Base-by-base conservation (phyloP, 2,113 vertebrate genomes). In the Henicopernis longicauda region DNA sequence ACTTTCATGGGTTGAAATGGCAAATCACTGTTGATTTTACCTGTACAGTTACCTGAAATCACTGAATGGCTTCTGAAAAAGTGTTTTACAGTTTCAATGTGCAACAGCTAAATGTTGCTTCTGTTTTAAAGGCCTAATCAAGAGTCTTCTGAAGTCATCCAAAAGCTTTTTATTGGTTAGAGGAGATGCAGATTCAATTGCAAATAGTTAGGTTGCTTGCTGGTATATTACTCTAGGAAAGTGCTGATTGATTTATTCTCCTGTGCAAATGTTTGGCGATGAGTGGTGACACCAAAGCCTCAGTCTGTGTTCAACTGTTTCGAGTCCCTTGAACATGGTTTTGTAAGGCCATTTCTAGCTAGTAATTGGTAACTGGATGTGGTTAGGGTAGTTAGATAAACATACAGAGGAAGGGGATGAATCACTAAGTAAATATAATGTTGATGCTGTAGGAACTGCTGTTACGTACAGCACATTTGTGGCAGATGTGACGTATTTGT, bases 301-400 rank as follows among this genome's bases (percentile, higher is more conserved):
- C 96, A 29, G 84, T 31, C 90, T 93, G 91, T 57, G 93, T 92
- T 94, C 34, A 9, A 36, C 94, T 71, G 84, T 86, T 91, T 86
- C 27, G 47, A 92, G 92, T 91, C 86, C 80, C 95, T 96, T 92
- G 96, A 94, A 73, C 86, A 89, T 91, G 96, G 96, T 36, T 91
- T 93, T 94, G 93, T 97, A 86, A 97, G 90, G 92, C 96, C 89
- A 29, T 91, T 93, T 94, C 94, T 90, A 97, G 95, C 90, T 95
- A 91, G 88, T 96, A 98, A 97, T 97, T 96, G 97, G 86, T 77
- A 93, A 81, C 95, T 97, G 93, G 95, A 84, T 98, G 97, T 96
- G 97, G 98, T 98, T 92, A 95, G 89, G 82, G 86, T 74, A 95
- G 91, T 71, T 92, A 94, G 73, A 95, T 86, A 96, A 97, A 97